phyloP scores from a whole-genome alignment of 2,888 invertebrate species.

The Philaethria dido region DNA sequence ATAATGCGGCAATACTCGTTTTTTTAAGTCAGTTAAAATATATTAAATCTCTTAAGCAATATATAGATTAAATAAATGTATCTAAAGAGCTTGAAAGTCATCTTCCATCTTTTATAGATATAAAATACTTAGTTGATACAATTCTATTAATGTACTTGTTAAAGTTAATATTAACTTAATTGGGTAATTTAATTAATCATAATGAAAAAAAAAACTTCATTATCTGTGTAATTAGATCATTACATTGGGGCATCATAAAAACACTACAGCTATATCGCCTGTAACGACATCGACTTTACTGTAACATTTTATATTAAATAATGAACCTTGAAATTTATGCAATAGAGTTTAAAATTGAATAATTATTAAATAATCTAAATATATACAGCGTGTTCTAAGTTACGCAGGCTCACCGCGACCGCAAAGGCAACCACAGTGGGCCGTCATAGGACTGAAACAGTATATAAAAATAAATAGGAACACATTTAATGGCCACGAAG shows the following conservation, averaged over 20 bases:
- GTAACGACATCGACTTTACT: slow-evolving; percentile 13
- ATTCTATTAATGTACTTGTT: background rate
- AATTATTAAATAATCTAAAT: slow-evolving; percentile 37
- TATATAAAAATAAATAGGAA: slow-evolving; percentile 34
- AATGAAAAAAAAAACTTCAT: slow-evolving; percentile 10
- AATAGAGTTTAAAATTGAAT: slow-evolving; percentile 21
- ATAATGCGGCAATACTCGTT: too few relatives aligned
- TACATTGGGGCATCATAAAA: slow-evolving; percentile 36
- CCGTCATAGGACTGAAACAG: slow-evolving; percentile 45
- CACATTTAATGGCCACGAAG: slow-evolving; percentile 9
- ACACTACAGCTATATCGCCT: slow-evolving; percentile 29
- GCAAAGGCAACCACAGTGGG: slow-evolving; percentile 48
- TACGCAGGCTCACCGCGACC: slow-evolving; percentile 46
- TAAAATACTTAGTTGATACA: background rate
- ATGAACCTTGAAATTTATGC: background rate
- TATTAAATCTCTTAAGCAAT: too few relatives aligned
- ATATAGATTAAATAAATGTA: too few relatives aligned
- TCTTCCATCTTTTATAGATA: too few relatives aligned
- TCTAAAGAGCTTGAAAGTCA: too few relatives aligned
- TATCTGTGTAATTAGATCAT: slow-evolving; percentile 33
- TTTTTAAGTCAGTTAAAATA: too few relatives aligned
- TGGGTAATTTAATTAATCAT: slow-evolving; percentile 11
- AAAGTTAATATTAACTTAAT: background rate
- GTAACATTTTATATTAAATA: background rate
- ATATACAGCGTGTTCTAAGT: slow-evolving; percentile 50